Conservation (phyloP, 2,888 invertebrate species). For the Phengaris alcon region DNA sequence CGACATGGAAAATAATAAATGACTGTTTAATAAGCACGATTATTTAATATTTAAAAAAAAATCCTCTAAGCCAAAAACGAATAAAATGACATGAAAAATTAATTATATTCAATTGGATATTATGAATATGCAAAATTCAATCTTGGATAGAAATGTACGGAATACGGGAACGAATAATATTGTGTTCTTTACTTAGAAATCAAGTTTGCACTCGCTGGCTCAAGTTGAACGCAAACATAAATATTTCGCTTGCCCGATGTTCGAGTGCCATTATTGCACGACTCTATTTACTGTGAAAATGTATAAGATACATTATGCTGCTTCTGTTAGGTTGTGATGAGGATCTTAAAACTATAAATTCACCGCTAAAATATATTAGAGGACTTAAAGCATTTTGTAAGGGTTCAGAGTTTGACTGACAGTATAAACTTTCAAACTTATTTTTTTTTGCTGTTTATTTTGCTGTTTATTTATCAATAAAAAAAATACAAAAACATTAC, state of each 20-base stretch:
- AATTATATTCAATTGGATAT: background rate
- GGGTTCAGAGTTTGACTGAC: too few relatives aligned
- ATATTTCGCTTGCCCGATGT: conserved; percentile 15
- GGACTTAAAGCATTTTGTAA: too few relatives aligned
- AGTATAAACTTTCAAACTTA: too few relatives aligned
- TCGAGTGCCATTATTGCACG: background rate
- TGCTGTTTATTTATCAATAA: too few relatives aligned
- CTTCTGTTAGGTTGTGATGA: background rate
- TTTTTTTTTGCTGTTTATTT: too few relatives aligned
- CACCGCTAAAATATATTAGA: background rate
- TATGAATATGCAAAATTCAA: conserved; percentile 20
- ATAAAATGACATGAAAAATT: background rate
- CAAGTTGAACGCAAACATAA: conserved; percentile 2
- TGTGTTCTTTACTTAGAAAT: background rate
- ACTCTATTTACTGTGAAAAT: background rate
- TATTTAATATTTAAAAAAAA: too few relatives aligned
- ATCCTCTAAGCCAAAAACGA: too few relatives aligned
- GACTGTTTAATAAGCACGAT: too few relatives aligned
- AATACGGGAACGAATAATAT: background rate
- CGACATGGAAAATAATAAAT: too few relatives aligned
- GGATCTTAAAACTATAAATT: background rate
- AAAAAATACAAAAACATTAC: too few relatives aligned
- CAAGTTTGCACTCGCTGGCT: conserved; percentile 7
- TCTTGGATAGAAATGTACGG: background rate
- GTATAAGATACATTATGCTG: background rate